Conservation (phyloP, 2,888 invertebrate genomes). For the Microplitis deprimator region DNA sequence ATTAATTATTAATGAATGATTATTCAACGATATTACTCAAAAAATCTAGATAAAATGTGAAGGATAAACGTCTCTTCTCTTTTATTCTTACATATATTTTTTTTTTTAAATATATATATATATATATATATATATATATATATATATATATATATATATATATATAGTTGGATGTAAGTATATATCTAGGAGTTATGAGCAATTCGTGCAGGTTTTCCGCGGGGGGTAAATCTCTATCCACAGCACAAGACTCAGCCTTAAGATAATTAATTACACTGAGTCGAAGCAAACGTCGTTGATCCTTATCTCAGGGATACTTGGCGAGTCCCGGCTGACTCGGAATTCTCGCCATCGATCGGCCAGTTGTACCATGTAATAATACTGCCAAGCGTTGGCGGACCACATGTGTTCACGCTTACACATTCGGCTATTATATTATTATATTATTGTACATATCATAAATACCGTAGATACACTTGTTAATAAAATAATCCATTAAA, state of each 20-base stretch:
- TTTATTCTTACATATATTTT: slow-evolving; percentile 14
- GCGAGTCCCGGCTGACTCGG: slow-evolving; percentile 28
- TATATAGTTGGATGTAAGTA: neutral
- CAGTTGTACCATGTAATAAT: neutral
- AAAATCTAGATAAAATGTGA: slow-evolving; percentile 11
- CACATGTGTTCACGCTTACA: slow-evolving; percentile 22
- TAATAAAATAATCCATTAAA: too few relatives aligned
- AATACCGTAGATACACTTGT: too few relatives aligned
- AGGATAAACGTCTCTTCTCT: neutral
- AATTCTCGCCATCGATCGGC: slow-evolving; percentile 25
- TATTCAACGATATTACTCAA: slow-evolving; percentile 5
- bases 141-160: neutral
- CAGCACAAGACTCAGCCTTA: slow-evolving; percentile 54
- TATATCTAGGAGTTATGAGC: slow-evolving; percentile 60
- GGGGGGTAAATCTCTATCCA: slow-evolving; percentile 61
- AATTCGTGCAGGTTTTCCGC: slow-evolving; percentile 63
- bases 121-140: slow-evolving; percentile 14
- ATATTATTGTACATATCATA: too few relatives aligned
- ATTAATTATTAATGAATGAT: slow-evolving; percentile 17
- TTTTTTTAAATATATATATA: slow-evolving; percentile 36
- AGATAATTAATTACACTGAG: slow-evolving; percentile 66
- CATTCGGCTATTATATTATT: neutral
- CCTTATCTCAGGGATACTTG: slow-evolving; percentile 53
- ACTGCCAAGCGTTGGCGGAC: neutral
- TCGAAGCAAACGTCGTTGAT: slow-evolving; percentile 62